These are phyloP conservation scores for Hiodon tergisus DNA, from an alignment of 2,113 vertebrate species.

Conservation along the genomic window DNA sequence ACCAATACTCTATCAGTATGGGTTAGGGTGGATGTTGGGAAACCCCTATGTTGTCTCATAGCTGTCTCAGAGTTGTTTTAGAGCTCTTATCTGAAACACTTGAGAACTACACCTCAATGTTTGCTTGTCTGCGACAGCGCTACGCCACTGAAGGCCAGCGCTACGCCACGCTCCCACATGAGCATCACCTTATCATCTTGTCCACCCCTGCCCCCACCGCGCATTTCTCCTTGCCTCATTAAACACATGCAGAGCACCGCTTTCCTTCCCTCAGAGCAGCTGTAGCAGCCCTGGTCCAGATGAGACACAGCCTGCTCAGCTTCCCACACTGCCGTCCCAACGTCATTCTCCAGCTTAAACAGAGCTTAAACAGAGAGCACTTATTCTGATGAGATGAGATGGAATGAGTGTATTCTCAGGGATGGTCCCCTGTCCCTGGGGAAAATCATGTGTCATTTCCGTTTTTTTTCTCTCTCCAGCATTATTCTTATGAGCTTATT, in stretches of 20 bases:
- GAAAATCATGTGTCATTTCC: slow-evolving; percentile 55
- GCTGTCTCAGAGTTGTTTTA: too few species aligned
- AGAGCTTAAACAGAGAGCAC: slow-evolving; percentile 56
- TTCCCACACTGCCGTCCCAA: slow-evolving; percentile 64
- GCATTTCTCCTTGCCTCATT: not conserved
- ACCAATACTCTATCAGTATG: too few species aligned
- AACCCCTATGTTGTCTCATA: too few species aligned
- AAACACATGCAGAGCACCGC: not conserved
- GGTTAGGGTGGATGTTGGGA: too few species aligned
- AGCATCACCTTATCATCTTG: too few species aligned
- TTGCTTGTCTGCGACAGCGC: too few species aligned
- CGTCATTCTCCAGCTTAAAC: slow-evolving; percentile 57
- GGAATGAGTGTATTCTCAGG: slow-evolving; percentile 66
- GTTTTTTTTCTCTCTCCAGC: not conserved
- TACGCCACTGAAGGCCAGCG: too few species aligned
- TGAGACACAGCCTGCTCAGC: slow-evolving; percentile 32
- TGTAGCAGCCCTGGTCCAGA: not conserved
- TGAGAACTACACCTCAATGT: too few species aligned
- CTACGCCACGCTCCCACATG: too few species aligned
- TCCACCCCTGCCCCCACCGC: too few species aligned
- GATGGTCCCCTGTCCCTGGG: slow-evolving; percentile 61
- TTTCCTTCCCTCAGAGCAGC: not conserved
- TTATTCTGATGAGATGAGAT: slow-evolving; percentile 68
- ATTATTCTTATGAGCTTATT: slow-evolving; percentile 41
- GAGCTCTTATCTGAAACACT: too few species aligned